phyloP scores from a whole-genome alignment of 1,140 invertebrate species.

The Drosophila oshimai region DNA sequence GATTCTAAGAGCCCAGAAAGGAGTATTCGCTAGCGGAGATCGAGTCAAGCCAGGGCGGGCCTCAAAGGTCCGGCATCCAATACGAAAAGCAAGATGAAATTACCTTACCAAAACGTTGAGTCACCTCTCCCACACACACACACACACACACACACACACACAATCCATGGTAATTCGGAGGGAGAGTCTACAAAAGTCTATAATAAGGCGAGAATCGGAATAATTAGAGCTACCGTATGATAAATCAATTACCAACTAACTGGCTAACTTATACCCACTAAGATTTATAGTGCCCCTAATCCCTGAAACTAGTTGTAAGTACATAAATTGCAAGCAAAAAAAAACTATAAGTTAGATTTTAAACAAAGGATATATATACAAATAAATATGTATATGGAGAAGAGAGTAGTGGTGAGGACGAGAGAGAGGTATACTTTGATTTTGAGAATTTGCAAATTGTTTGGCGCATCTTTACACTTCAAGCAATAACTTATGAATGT shows the following conservation, averaged over 20 bases:
- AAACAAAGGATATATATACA: conserved; percentile 4
- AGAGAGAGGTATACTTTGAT: background rate
- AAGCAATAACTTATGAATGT: conserved; percentile 14
- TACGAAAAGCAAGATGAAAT: conserved; percentile 69
- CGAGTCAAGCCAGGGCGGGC: conserved; percentile 13
- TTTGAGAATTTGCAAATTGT: conserved; percentile 12
- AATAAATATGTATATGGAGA: background rate
- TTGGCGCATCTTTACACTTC: conserved; percentile 13
- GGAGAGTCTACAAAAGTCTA: conserved; percentile 32
- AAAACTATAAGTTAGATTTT: conserved; percentile 41
- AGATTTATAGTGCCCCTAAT: conserved; percentile 24
- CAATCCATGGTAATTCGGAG: background rate
- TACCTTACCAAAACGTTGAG: conserved; percentile 63
- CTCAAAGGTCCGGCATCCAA: conserved; percentile 46
- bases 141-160: background rate
- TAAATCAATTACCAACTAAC: conserved; percentile 44
- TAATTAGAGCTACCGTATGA: conserved; percentile 10
- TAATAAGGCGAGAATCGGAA: conserved; percentile 7
- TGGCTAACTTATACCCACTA: conserved; percentile 16
- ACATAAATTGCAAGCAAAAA: background rate
- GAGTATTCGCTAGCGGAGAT: background rate
- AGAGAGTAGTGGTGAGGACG: background rate
- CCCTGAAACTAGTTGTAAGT: conserved; percentile 27
- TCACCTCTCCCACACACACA: conserved; percentile 16
- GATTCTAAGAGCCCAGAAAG: conserved; percentile 25